These are phyloP conservation scores for Drosophila silvestris DNA, from an alignment of 2,888 invertebrate genomes.

Conservation along the genomic window DNA sequence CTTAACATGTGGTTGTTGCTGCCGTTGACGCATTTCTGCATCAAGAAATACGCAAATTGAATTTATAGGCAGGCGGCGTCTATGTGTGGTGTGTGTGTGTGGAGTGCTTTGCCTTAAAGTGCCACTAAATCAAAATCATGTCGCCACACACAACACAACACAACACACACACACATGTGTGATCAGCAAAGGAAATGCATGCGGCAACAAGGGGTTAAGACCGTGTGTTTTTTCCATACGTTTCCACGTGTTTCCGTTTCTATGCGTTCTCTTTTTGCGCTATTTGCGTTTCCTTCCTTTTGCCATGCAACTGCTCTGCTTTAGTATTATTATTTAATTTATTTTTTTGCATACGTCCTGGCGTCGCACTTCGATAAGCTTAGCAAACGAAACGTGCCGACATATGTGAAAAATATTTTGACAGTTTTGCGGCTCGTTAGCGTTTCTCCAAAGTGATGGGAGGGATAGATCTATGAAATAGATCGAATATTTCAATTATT, in stretches of 20 bases:
- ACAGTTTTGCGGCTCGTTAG: conserved; percentile 81
- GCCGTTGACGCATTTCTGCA: conserved; percentile 77
- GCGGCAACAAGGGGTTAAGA: conserved; percentile 72
- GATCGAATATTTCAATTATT: background rate
- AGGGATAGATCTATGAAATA: conserved; percentile 4
- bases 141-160: conserved; percentile 35
- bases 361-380: conserved; percentile 59
- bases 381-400: conserved; percentile 48
- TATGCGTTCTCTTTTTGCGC: conserved; percentile 52
- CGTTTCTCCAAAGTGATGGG: conserved; percentile 20
- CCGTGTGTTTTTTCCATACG: conserved; percentile 80
- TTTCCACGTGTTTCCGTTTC: conserved; percentile 61
- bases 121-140: conserved; percentile 75
- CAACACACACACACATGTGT: conserved; percentile 16
- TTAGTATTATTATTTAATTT: background rate
- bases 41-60: conserved; percentile 81
- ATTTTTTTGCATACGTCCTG: conserved; percentile 60
- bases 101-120: conserved; percentile 74
- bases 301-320: conserved; percentile 28
- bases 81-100: conserved; percentile 18
- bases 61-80: conserved; percentile 68
- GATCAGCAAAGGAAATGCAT: conserved; percentile 54
- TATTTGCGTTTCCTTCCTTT: conserved; percentile 79
- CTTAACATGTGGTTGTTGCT: conserved; percentile 30
- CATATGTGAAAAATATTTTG: conserved; percentile 77